A percentile compares a stretch with the other conserved stretches of the same genome.
These are phyloP conservation scores for Oryzias dopingdopingensis DNA, from an alignment of 2,797 vertebrate genomes.

Conservation along the genomic window DNA sequence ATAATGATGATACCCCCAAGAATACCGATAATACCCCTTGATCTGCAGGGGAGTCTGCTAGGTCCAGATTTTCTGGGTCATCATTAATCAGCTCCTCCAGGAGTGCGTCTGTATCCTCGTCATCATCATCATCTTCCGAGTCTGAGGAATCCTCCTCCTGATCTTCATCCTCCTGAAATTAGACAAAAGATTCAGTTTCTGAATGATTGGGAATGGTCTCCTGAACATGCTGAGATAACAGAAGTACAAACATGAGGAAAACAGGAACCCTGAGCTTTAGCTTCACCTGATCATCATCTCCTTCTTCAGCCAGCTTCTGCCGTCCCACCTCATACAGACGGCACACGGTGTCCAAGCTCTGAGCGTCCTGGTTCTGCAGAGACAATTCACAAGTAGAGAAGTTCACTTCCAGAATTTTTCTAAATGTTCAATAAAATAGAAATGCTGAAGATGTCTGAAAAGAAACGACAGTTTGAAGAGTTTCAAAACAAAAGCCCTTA, in stretches of 20 bases:
- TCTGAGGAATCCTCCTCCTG: constrained; percentile 73
- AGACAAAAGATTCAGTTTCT: background rate
- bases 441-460: background rate
- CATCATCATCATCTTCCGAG: constrained; percentile 76
- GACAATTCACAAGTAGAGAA: background rate
- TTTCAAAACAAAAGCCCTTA: background rate
- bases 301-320: constrained; percentile 92
- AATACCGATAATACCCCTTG: constrained; percentile 70
- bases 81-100: constrained; percentile 83
- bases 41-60: constrained; percentile 82
- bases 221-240: background rate
- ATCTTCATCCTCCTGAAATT: constrained; percentile 84
- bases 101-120: constrained; percentile 88
- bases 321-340: constrained; percentile 96
- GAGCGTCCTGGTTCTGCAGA: constrained; percentile 88
- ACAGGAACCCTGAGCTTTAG: background rate
- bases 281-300: constrained; percentile 91
- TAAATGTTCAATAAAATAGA: background rate
- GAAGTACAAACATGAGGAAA: background rate
- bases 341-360: constrained; percentile 94
- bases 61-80: constrained; percentile 82
- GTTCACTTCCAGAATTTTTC: no score
- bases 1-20: constrained; percentile 65
- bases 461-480: background rate
- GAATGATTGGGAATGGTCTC: background rate